Base-by-base conservation (phyloP, 2,113 vertebrate species). In the Myotis davidii region DNA sequence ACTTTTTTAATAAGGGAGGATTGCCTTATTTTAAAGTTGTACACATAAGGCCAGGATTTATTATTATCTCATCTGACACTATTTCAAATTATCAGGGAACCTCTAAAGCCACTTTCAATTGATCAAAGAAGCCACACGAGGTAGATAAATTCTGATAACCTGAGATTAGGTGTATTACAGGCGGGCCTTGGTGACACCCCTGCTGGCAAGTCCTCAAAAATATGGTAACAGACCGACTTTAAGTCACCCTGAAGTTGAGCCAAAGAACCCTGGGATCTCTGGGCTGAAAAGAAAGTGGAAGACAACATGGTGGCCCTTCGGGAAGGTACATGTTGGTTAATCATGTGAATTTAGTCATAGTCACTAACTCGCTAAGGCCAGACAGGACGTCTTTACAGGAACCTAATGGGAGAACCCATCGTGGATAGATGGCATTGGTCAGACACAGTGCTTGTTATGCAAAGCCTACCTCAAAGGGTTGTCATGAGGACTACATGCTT, bases 41-140 rank as follows among this genome's bases (percentile, higher is more conserved):
- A 81, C 23, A 50, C 29, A 61, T 39, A 82, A 89, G 61, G 10
- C 39, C 67, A 88, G 21, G 69, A 9, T 94, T 94, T 70, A 94
- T 85, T 70, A 50, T 61, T n/a, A 67, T 82, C 27, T 76, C 45
- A 2, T 90, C 18, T 50, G 17, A 54, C 9, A 56, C 13, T 17
- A 74, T 91, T 82, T 93, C 65, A 67, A 72, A 74, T 70, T 29
- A 98, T 99, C 39, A 84, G 64, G 48, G 92, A 98, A 12, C 96
- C 94, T 0, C 97, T 98, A 42, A 97, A 98, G 21, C 98, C 45
- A n/a, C 29, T 0, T 98, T 17, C 98, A 98, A 94, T 98, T 99
- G 77, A 99, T 99, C 9, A 99, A 96, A 94, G 99, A 99, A 96
- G 99, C 98, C 73, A 98, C 98, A 9, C 99, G 99, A 99, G 99